phyloP scores from a whole-genome alignment of 2,888 invertebrate genomes.

The Onthophagus sagittarius region DNA sequence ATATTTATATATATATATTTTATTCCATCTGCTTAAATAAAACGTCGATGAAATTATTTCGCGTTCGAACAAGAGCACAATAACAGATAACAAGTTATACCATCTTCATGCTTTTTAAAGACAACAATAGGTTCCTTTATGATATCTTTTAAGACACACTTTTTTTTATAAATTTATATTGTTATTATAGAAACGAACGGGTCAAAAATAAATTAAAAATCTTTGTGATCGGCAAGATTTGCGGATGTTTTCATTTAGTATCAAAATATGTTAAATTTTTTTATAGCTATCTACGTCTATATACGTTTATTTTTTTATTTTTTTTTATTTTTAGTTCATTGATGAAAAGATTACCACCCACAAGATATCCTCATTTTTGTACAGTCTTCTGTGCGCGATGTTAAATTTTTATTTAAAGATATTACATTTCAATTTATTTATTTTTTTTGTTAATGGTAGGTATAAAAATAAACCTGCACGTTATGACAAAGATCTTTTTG shows the following conservation, averaged over 20 bases:
- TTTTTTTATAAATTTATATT: neutral
- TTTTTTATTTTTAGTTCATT: neutral
- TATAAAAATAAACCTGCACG: neutral
- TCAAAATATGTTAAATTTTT: conserved; percentile 48
- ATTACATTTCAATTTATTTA: neutral
- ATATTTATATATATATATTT: neutral
- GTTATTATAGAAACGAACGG: neutral
- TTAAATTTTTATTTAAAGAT: neutral
- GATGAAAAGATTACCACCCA: neutral
- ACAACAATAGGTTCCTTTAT: neutral
- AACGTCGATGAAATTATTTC: neutral
- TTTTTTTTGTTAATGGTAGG: neutral
- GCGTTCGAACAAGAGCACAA: neutral
- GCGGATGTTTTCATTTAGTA: conserved; percentile 34
- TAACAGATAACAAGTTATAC: neutral
- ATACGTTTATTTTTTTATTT: conserved; percentile 1
- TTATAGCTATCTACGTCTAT: conserved; percentile 22
- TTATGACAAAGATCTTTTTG: conserved; percentile 6
- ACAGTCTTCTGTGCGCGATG: neutral
- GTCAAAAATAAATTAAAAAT: neutral
- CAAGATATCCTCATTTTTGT: neutral
- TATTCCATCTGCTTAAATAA: neutral
- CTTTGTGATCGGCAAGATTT: neutral
- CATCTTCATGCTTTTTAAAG: neutral
- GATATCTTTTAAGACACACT: conserved; percentile 5